Conservation (phyloP, 2,113 vertebrate species). For the Calonectris borealis region DNA sequence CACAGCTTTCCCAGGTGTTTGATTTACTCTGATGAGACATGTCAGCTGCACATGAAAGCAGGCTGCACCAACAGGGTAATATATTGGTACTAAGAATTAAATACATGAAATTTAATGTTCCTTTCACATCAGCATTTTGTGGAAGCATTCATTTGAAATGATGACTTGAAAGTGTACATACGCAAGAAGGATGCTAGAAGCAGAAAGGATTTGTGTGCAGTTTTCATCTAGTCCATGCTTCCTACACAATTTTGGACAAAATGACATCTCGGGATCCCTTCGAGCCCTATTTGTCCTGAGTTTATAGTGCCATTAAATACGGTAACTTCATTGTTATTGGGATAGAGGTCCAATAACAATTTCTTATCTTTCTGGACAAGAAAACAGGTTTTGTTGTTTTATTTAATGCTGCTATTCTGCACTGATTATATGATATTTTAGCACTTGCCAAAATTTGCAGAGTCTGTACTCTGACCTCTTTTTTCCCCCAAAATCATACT, state of each 20-base stretch:
- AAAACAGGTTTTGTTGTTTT: background rate
- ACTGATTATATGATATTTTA: background rate
- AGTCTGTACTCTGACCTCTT: background rate
- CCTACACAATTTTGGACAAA: background rate
- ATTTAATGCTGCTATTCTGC: background rate
- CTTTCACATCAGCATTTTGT: background rate
- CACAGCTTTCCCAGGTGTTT: background rate
- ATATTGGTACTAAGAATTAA: background rate
- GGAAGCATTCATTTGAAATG: background rate
- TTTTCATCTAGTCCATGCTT: background rate
- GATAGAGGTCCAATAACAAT: background rate
- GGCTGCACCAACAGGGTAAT: background rate
- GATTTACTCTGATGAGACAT: background rate
- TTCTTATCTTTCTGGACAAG: background rate
- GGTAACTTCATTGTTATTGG: background rate
- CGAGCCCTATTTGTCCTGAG: background rate
- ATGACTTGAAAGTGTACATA: background rate
- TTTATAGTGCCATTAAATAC: background rate
- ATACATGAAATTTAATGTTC: background rate
- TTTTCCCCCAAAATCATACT: background rate
- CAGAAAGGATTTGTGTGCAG: background rate
- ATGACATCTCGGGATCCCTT: background rate
- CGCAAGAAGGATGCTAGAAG: background rate
- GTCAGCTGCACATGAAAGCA: background rate
- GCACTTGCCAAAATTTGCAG: background rate